Evolutionary conservation across 2,888 invertebrate genomes (phyloP), one percentile per base, ranked within the genome.

Genomic region (Scaptomyza flava): DNA sequence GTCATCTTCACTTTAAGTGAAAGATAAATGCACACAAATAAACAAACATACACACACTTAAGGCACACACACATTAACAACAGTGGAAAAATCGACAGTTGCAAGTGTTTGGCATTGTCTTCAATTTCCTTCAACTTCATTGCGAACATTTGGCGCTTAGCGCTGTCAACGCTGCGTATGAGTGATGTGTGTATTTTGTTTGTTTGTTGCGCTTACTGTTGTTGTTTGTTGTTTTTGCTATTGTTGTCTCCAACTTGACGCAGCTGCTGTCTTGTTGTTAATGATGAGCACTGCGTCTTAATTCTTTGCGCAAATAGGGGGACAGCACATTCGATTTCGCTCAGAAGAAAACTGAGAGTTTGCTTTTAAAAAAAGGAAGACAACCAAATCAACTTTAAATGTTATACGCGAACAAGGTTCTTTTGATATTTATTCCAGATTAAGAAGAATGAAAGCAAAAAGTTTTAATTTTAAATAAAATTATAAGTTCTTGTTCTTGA

Each of bases 1-100:
- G 90, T 80, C 90, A 90, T 90, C 90, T 90, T 90, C 90, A 89
- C 89, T 90, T 90, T 87, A 90, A 90, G 90, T 90, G 90, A 90
- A 90, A 90, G 90, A 90, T 89, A 90, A 69, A 73, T 57, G 65
- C 47, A 75, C 50, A 38, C 8, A 63, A 23, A 38, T 17, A 66
- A 45, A 65, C 51, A 46, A 41, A 20, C 43, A 34, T 33, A 58
- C 36, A 46, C 34, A 46, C 57, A 58, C 33, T 42, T 56, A 53
- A n/a, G 34, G 9, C 33, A 33, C 33, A 34, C 33, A 62, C 12
- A 59, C 31, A 30, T 31, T 17, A 17, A 42, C 30, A 43, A 43
- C 43, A 43, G 62, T n/a, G n/a, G 65, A 62, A 76, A 80, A 67
- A 79, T 74, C 77, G 50, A 79, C 71, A 77, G 79, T 67, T 67